These are phyloP conservation scores for Enteromius afrohamiltoni DNA, from an alignment of 2,797 vertebrate species.

Conservation along the genomic window DNA sequence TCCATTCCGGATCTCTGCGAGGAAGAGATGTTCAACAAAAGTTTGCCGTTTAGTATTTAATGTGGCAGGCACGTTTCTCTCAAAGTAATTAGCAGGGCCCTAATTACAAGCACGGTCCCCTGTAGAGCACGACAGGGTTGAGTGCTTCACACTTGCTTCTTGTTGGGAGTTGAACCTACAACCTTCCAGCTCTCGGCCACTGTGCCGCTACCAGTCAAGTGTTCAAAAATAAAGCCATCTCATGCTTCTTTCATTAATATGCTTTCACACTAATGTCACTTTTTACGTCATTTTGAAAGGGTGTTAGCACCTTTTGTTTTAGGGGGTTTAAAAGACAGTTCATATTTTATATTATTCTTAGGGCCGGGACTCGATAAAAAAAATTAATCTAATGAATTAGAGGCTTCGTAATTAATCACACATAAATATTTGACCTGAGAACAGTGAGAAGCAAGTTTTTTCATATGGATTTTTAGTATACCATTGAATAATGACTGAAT, in stretches of 20 bases:
- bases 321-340: neutral
- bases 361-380: no score
- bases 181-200: neutral
- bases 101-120: slow-evolving; percentile 1
- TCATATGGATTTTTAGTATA: no score
- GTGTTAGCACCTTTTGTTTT: neutral
- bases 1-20: slow-evolving; percentile 96
- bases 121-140: neutral
- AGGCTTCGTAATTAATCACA: no score
- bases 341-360: neutral
- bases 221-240: neutral
- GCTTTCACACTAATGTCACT: neutral
- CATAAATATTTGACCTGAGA: no score
- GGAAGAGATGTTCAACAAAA: slow-evolving; percentile 11
- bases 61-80: slow-evolving; percentile 2
- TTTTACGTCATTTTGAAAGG: neutral
- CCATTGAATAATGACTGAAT: no score
- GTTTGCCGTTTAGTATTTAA: neutral
- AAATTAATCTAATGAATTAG: no score
- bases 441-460: no score
- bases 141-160: neutral
- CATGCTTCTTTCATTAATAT: neutral
- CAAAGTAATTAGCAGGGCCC: neutral
- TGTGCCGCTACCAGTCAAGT: neutral
- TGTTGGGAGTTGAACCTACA: neutral